Evolutionary conservation across 2,797 vertebrate genomes (phyloP).

Genomic region (Calcarius lapponicus): DNA sequence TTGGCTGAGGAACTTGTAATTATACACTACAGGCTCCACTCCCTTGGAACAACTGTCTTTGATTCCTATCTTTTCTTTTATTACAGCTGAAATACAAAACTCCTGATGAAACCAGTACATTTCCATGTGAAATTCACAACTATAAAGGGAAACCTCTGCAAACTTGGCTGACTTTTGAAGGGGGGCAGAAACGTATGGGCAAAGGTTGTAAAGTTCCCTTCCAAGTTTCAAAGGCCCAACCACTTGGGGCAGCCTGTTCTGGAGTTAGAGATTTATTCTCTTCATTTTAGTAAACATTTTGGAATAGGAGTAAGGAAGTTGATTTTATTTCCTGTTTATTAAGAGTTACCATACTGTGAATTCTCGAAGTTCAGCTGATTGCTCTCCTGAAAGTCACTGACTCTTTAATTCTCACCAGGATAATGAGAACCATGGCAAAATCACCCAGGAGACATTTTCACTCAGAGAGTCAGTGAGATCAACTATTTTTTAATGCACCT

Average conservation of each 20-base stretch:
- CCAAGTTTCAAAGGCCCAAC: conserved; percentile 47
- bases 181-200: conserved; percentile 36
- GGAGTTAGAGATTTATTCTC: neutral
- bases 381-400: neutral
- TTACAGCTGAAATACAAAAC: conserved; percentile 49
- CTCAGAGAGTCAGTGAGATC: neutral
- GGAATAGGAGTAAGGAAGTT: neutral
- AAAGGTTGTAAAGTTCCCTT: conserved; percentile 44
- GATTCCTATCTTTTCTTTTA: conserved; percentile 42
- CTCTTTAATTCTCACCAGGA: neutral
- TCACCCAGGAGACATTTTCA: neutral
- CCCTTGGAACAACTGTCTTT: conserved; percentile 30
- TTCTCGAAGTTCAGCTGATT: neutral
- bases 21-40: conserved; percentile 26
- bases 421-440: neutral
- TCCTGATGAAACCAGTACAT: conserved; percentile 69
- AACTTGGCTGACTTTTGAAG: conserved; percentile 41
- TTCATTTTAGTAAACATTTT: conserved; percentile 29
- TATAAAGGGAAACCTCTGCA: conserved; percentile 54
- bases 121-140: conserved; percentile 66
- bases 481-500: neutral
- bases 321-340: conserved; percentile 44
- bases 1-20: conserved; percentile 11
- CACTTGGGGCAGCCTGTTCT: conserved; percentile 18
- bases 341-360: conserved; percentile 8